These are phyloP conservation scores for Danio jaintianensis DNA, from an alignment of 2,797 vertebrate species.

Conservation along the genomic window DNA sequence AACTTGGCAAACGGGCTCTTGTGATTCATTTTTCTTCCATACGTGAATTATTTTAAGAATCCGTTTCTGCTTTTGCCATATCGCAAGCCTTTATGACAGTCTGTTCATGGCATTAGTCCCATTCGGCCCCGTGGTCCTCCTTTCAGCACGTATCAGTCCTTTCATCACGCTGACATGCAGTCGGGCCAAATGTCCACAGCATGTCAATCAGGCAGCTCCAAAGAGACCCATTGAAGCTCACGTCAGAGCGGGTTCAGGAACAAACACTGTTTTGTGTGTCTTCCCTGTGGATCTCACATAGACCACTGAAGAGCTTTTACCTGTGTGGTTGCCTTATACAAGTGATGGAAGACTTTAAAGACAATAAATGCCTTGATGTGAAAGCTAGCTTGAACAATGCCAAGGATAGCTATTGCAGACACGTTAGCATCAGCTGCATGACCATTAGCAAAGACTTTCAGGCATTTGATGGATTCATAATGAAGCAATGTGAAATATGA, in stretches of 20 bases:
- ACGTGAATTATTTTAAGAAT: slow-evolving; percentile 33
- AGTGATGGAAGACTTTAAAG: slow-evolving; percentile 14
- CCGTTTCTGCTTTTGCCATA: slow-evolving; percentile 31
- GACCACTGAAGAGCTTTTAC: slow-evolving; percentile 37
- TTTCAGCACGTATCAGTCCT: slow-evolving; percentile 54
- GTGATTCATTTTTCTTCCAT: slow-evolving; percentile 15
- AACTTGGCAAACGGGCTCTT: slow-evolving; percentile 1
- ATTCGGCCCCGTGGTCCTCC: slow-evolving; percentile 24
- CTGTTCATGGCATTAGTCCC: slow-evolving; percentile 41
- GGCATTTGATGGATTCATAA: slow-evolving; percentile 46
- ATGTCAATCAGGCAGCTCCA: slow-evolving; percentile 62
- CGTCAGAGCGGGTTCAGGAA: slow-evolving; percentile 49
- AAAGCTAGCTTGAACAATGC: slow-evolving; percentile 11
- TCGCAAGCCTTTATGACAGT: slow-evolving; percentile 38
- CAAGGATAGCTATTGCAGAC: slow-evolving; percentile 22
- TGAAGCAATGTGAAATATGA: slow-evolving; percentile 50
- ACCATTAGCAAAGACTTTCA: slow-evolving; percentile 44
- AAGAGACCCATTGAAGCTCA: slow-evolving; percentile 57
- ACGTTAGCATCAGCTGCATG: slow-evolving; percentile 48
- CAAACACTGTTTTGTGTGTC: slow-evolving; percentile 59
- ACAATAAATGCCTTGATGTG: slow-evolving; percentile 14
- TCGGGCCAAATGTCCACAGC: slow-evolving; percentile 58
- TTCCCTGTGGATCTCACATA: slow-evolving; percentile 32
- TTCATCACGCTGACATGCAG: slow-evolving; percentile 58
- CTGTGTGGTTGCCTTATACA: slow-evolving; percentile 13